Evolutionary conservation across 1,140 invertebrate species (phyloP), one percentile per base, ranked within the genome.

Genomic region (Pentalonia nigronervosa): DNA sequence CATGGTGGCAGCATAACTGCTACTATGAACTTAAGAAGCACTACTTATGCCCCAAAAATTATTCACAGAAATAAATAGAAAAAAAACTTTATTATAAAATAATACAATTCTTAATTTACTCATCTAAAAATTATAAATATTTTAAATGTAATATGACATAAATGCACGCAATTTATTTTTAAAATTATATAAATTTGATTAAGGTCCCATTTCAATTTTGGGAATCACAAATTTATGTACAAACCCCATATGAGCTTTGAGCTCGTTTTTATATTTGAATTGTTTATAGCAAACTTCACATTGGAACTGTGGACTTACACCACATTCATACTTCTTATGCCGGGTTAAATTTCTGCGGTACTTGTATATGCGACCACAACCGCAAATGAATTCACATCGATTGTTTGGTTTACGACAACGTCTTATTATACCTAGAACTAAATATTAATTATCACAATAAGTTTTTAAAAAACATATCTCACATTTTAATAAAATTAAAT

Each of bases 321-420:
- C 94, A 91, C 94, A 94, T 93, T 94, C 94, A 50, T 93, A 94
- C 86, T 94, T 94, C 91, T 93, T 81, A 91, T 94, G 94, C 17
- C 94, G 89, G 23, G 89, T 93, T 30, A 94, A 88, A 47, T 95
- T 94, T 50, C 90, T 86, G 36, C 81, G 91, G 17, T 94, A 91
- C 47, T 76, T 83, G 41, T 94, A 94, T 17, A 41, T 87, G 0
- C 90, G 76, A 53, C 93, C 93, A 41, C 93, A 94, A 36, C 50
- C 0, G n/a, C 88, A 90, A 48, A 93, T 25, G 48, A 93, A 93
- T 50, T 83, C 81, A 53, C 76, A 47, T 84, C 88, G 67, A 81
- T 17, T 50, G n/a, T 23, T 93, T 90, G 89, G 45, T 89, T 89
- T 89, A 56, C 88, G 34, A 45, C 89, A 7, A 4, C 41, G 53